Base-by-base conservation (phyloP, 2,888 invertebrate genomes). In the Ellobium chinense region DNA sequence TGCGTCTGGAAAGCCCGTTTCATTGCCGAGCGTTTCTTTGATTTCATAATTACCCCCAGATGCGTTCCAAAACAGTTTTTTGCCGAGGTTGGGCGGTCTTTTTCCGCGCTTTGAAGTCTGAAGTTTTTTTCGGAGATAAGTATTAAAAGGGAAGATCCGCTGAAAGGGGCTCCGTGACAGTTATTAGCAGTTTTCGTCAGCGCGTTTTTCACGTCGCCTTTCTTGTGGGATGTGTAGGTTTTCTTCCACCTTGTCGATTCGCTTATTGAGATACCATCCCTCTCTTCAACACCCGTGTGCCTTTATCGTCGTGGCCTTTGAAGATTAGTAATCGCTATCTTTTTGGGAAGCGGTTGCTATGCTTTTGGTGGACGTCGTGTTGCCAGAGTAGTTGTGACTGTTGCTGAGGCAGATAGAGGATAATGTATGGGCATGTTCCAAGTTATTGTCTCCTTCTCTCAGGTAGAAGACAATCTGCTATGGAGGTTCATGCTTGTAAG, bases 41-140 rank as follows among this genome's bases (percentile, higher is more conserved):
- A 78, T 78, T 78, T 70, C 78, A 60, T 78, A 70, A 78, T 78
- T 78, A 70, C 78, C 78, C 27, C 39, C 24, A 70, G 60, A 78
- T 62, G 63, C 62, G 58, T 39, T 75, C 65, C 29, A 75, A 75
- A 75, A 75, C 65, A 54, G 60, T 60, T 72, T 72, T 31, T 65
- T 2, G 3, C 72, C 58, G 72, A 31, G 72, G 60, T 72, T 58
- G 72, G 60, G 27, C 58, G 14, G 36, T 1, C 37, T 60, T 72
- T 72, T 72, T 24, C 36, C 60, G 18, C 31, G 36, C 72, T 72
- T 72, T 72, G 72, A 72, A 58, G 72, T 72, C n/a, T 14, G n/a
- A 14, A 14, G 2, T 60, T 27, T 70, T 70, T 46, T 46, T 36
- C 27, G n/a, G n/a, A 60, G 34, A 21, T 72, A 60, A 37, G 58